These are phyloP conservation scores for Oxytorus armatus DNA, from an alignment of 2,888 invertebrate species.

Conservation along the genomic window DNA sequence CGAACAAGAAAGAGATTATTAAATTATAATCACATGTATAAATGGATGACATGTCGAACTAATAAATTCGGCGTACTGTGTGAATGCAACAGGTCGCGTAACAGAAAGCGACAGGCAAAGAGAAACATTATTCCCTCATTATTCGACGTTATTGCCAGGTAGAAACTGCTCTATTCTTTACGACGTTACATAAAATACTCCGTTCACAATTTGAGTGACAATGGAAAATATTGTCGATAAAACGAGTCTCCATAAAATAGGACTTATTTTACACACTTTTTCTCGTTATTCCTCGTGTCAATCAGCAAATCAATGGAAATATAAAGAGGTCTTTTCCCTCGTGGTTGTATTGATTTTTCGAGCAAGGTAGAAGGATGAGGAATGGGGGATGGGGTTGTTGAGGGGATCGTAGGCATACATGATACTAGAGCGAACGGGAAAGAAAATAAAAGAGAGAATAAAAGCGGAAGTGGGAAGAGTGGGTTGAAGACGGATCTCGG, in stretches of 20 bases:
- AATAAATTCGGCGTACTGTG: too few species aligned
- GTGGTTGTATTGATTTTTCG: conserved; percentile 51
- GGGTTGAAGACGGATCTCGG: conserved; percentile 52
- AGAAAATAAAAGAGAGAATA: conserved; percentile 33
- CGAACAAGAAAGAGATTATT: too few species aligned
- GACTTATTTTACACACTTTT: not conserved
- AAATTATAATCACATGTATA: too few species aligned
- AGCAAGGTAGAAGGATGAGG: not conserved
- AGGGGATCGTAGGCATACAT: conserved; percentile 25
- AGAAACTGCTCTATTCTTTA: conserved; percentile 16
- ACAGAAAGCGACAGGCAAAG: not conserved
- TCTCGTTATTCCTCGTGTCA: conserved; percentile 20
- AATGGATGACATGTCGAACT: too few species aligned
- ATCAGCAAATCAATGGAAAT: conserved; percentile 20
- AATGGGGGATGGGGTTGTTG: not conserved
- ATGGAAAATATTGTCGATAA: conserved; percentile 14
- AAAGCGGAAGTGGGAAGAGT: not conserved
- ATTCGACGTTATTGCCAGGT: not conserved
- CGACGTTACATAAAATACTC: not conserved
- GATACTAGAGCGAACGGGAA: conserved; percentile 32
- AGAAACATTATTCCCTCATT: conserved; percentile 7
- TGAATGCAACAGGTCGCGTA: conserved; percentile 34
- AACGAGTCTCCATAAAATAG: not conserved
- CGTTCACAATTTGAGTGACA: not conserved
- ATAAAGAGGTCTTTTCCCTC: conserved; percentile 28